Percentiles rank a stretch among this genome's conserved stretches.
Conservation (phyloP, 2,113 vertebrate species). For the Sinocyclocheilus maitianheensis region DNA sequence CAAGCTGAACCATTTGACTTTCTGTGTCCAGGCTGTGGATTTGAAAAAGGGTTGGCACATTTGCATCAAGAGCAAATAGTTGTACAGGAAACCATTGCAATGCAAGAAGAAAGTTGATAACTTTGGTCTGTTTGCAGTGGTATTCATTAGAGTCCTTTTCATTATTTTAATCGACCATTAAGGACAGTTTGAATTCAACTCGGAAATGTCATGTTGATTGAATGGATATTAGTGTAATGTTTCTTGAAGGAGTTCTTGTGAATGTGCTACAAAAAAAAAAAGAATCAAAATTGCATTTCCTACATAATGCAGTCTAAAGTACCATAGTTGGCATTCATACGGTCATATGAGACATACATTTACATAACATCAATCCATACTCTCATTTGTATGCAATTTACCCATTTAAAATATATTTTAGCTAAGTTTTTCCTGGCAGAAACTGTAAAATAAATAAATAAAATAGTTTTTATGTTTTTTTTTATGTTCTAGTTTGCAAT, state of each 20-base stretch:
- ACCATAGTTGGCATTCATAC: neutral
- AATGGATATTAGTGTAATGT: neutral
- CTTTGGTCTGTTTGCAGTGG: neutral
- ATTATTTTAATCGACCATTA: neutral
- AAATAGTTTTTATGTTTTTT: neutral
- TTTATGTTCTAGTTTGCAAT: neutral
- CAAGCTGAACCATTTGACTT: neutral
- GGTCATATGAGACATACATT: neutral
- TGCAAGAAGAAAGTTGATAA: neutral
- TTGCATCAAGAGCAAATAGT: neutral
- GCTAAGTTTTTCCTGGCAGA: neutral
- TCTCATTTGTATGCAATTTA: neutral
- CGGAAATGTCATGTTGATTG: neutral
- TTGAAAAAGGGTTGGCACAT: conserved; percentile 15
- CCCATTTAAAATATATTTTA: neutral
- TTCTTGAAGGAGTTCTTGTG: neutral
- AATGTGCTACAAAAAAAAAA: neutral
- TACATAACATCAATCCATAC: neutral
- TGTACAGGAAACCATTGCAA: neutral
- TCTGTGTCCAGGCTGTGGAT: conserved; percentile 18
- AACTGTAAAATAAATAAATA: neutral
- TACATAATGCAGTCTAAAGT: neutral
- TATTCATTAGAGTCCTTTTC: neutral
- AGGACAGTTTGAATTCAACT: neutral
- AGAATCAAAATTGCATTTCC: conserved; percentile 7